Base-by-base conservation (phyloP, 2,113 vertebrate genomes). In the Gobius niger region DNA sequence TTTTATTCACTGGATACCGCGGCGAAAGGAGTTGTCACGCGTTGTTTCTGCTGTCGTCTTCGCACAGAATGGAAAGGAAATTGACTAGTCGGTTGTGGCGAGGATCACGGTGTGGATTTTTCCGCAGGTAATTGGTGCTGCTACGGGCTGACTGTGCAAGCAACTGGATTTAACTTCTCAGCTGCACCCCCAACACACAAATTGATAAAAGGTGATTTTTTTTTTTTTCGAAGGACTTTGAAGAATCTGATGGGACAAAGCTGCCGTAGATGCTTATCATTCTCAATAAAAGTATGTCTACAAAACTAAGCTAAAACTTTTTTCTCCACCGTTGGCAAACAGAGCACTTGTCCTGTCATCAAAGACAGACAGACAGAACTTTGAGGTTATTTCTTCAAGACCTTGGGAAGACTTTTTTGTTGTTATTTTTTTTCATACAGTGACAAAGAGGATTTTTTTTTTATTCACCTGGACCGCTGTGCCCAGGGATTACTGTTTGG, bases 231-330 rank as follows among this genome's bases (percentile, higher is more conserved):
- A 54, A 82, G 76, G 62, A 71, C 9, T 63, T 70, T 68, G 41
- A 65, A 44, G 64, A 74, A 82, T 72, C 69, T 65, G 60, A 60
- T 24, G 47, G 65, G 54, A 82, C 60, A 65, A 66, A 73, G 61
- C 75, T 63, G 61, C 82, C 88, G 90, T 92, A 91, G 91, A 91
- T 88, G 88, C 83, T 91, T 92, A 91, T 40, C 41, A 72, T 69
- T 92, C 84, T 91, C 84, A 85, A 91, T 83, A 9, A 53, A 82
- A 78, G 89, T 81, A 16, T 52, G 50, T 87, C 85, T 87, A 80
- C 89, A 92, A 84, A 91, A 88, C 93, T 91, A 91, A 92, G 90
- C 82, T 71, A 88, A 90, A 47, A 73, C 62, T 74, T 41, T 74
- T 41, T 12, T 19, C 49, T 63, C 19, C 71, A 46, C 68, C 69